Evolutionary conservation across 2,888 invertebrate genomes (phyloP), one percentile per base, ranked within the genome.

Genomic region (Ophioninae sp.): DNA sequence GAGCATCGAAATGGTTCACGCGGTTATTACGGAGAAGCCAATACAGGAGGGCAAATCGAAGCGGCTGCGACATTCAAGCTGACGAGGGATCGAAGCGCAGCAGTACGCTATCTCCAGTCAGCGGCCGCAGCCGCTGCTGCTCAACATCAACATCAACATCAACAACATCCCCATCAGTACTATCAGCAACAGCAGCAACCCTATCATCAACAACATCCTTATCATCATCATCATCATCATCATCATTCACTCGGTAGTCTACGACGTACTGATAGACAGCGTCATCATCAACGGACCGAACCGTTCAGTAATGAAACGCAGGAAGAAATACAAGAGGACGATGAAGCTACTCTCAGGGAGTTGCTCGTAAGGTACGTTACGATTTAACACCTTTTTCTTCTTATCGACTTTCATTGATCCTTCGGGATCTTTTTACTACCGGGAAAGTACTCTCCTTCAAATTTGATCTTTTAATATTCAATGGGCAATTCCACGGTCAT

Each of bases 331-430:
- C 94, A 94, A 93, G 94, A 94, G 93, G 95, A 95, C 93, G 97
- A 97, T 95, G 97, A 97, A 95, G 96, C 97, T 94, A 97, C 97
- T 95, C 96, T 97, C 95, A 97, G 97, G 95, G 97, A 97, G 96
- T 96, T 97, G 95, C 97, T 97, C 95, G 96, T 97, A 96, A 97
- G 97, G 97, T 96, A 96, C 94, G 94, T 95, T 44, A 0, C 51
- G 9, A 59, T 8, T 8, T 2, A 30, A 7, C 51, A 10, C 61
- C n/a, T n/a, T n/a, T n/a, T 9, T 79, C 10, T 30, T 61, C 20
- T 79, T 59, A 67, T 7, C n/a, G 61, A 39, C 44, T 56, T 13
- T 39, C 37, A 59, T 68, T 30, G 6, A 17, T n/a, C 22, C 44
- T 22, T 61, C 10, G 2, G 13, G 37, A 37, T 30, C 22, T 5